phyloP scores from a whole-genome alignment of 2,888 invertebrate genomes.

The Ophion slaviceki region DNA sequence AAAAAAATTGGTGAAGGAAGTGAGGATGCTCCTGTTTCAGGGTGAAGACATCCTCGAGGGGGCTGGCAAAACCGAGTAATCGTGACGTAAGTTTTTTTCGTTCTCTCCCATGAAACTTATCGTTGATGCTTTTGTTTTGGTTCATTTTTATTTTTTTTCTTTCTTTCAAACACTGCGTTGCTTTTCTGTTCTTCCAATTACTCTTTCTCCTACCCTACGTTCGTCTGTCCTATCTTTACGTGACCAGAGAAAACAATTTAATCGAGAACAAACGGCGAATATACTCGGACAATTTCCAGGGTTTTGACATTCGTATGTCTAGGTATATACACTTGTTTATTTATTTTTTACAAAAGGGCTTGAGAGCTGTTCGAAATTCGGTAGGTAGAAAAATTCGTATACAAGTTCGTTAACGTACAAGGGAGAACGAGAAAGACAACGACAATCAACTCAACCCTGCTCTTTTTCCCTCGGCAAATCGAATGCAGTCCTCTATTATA shows the following conservation, averaged over 20 bases:
- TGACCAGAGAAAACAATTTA: slow-evolving; percentile 65
- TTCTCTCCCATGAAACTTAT: slow-evolving; percentile 1
- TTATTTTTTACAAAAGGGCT: slow-evolving; percentile 10
- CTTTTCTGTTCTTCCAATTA: slow-evolving; percentile 60
- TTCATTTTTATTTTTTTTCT: not conserved
- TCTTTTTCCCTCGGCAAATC: slow-evolving; percentile 32
- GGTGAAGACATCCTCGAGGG: not conserved
- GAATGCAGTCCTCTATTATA: slow-evolving; percentile 47
- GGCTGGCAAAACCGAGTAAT: slow-evolving; percentile 42
- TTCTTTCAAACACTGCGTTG: slow-evolving; percentile 5
- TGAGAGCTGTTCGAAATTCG: slow-evolving; percentile 32
- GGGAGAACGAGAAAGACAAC: slow-evolving; percentile 61
- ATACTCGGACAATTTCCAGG: slow-evolving; percentile 44
- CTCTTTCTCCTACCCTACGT: slow-evolving; percentile 40
- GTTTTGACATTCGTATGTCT: slow-evolving; percentile 13
- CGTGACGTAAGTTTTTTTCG: slow-evolving; percentile 51
- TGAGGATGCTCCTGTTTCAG: slow-evolving; percentile 10
- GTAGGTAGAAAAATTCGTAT: slow-evolving; percentile 59
- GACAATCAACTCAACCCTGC: slow-evolving; percentile 60
- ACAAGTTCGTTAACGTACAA: slow-evolving; percentile 65
- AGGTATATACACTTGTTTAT: not conserved
- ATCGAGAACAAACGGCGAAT: slow-evolving; percentile 56
- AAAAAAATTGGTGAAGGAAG: not conserved
- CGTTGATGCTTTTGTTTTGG: not conserved
- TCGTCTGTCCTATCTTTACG: slow-evolving; percentile 54